These are phyloP conservation scores for Gryon sp. DNA, from an alignment of 1,140 invertebrate species.

Conservation along the genomic window DNA sequence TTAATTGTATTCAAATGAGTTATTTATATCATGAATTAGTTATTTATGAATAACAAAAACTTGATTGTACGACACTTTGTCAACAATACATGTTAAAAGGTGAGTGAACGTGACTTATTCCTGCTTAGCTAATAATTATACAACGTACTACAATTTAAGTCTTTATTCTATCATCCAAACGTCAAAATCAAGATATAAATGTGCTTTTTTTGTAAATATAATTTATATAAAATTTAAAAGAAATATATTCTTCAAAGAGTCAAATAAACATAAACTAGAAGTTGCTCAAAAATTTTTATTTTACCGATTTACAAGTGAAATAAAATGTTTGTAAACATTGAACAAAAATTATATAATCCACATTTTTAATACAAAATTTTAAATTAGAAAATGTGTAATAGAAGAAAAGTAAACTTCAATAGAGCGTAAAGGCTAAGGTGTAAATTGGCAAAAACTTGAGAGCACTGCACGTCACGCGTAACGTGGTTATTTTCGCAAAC, in stretches of 20 bases:
- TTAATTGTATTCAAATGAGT: conserved; percentile 20
- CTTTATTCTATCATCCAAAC: conserved; percentile 5
- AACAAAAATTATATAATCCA: no score
- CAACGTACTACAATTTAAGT: conserved; percentile 22
- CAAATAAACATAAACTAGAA: no score
- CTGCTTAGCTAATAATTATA: conserved; percentile 19
- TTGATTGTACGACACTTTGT: no score
- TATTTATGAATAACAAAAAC: no score
- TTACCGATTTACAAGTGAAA: no score
- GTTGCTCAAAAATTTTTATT: no score
- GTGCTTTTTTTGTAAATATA: no score
- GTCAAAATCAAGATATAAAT: no score
- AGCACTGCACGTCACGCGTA: conserved; percentile 34
- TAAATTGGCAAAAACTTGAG: not conserved
- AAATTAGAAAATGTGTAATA: not conserved
- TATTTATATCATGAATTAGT: no score
- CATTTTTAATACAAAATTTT: not conserved
- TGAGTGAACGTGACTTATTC: conserved; percentile 26
- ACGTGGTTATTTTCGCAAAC: conserved; percentile 65
- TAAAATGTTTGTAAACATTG: no score
- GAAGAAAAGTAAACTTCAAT: not conserved
- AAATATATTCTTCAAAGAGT: no score
- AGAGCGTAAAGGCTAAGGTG: not conserved
- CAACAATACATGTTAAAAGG: conserved; percentile 4
- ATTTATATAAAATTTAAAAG: no score